phyloP scores from a whole-genome alignment of 2,888 invertebrate species.

The Buathra laborator region DNA sequence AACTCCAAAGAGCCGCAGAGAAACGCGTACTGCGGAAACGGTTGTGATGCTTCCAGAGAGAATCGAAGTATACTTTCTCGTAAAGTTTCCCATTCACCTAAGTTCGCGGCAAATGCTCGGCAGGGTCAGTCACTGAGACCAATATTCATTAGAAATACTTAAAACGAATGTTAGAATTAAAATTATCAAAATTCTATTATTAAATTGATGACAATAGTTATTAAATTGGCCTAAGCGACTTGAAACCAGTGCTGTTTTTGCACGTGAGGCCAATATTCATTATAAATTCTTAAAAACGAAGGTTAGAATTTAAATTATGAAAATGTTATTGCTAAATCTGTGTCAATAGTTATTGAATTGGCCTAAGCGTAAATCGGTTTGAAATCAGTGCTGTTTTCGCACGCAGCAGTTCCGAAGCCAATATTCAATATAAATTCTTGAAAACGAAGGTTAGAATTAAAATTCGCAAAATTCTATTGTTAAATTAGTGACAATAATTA shows the following conservation, averaged over 20 bases:
- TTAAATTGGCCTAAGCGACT: neutral
- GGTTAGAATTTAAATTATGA: too few relatives aligned
- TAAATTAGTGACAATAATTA: too few relatives aligned
- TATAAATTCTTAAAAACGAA: too few relatives aligned
- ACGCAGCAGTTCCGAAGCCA: neutral
- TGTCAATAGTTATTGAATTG: too few relatives aligned
- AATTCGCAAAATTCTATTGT: too few relatives aligned
- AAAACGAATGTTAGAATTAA: neutral
- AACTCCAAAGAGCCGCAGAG: conserved; percentile 4
- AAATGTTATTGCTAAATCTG: too few relatives aligned
- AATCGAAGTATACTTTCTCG: conserved; percentile 1
- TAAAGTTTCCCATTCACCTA: neutral
- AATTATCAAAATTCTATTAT: too few relatives aligned
- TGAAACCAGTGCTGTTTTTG: neutral
- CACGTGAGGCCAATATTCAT: too few relatives aligned
- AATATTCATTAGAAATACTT: neutral
- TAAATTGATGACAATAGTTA: too few relatives aligned
- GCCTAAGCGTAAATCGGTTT: too few relatives aligned
- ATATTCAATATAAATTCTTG: too few relatives aligned
- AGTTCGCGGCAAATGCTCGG: neutral
- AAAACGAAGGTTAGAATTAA: too few relatives aligned
- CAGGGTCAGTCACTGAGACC: neutral
- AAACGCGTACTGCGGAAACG: conserved; percentile 8
- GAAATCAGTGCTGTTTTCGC: neutral
- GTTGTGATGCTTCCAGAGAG: neutral